A percentile compares a stretch with the other conserved stretches of the same genome.
phyloP scores from a whole-genome alignment of 1,140 invertebrate species.

The Sarcophaga peregrina region DNA sequence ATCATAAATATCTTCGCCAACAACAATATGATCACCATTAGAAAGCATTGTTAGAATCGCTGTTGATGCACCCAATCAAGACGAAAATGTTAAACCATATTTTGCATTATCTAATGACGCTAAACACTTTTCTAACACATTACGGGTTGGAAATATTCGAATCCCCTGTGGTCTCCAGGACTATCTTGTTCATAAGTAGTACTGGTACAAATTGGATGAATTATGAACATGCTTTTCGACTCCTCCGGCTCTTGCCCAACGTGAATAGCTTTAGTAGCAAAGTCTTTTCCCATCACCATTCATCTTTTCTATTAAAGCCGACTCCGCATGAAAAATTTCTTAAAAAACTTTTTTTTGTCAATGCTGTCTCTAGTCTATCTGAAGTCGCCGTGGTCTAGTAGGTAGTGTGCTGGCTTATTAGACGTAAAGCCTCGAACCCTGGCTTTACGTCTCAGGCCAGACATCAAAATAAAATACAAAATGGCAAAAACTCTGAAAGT shows the following conservation, averaged over 20 bases:
- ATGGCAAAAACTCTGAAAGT: too few relatives aligned
- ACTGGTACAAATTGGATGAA: conserved; percentile 90
- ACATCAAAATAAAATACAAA: too few relatives aligned
- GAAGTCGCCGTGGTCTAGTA: too few relatives aligned
- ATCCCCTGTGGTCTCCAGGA: conserved; percentile 84
- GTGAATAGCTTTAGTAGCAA: conserved; percentile 92
- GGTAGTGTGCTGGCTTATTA: too few relatives aligned
- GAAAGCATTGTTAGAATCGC: conserved; percentile 80
- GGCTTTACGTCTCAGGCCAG: too few relatives aligned
- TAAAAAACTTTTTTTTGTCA: too few relatives aligned
- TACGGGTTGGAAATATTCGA: conserved; percentile 93
- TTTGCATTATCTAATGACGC: conserved; percentile 92
- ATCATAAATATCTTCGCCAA: conserved; percentile 95
- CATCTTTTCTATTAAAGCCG: neutral
- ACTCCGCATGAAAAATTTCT: too few relatives aligned
- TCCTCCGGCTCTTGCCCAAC: conserved; percentile 88
- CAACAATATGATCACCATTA: conserved; percentile 90
- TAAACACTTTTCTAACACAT: conserved; percentile 88
- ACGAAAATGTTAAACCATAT: conserved; percentile 87
- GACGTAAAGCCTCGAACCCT: too few relatives aligned
- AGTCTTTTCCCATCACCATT: conserved; percentile 70
- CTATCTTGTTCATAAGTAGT: conserved; percentile 94
- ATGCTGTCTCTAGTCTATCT: too few relatives aligned
- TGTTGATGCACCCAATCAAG: conserved; percentile 88
- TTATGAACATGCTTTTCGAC: conserved; percentile 80